A percentile compares a stretch with the other conserved stretches of the same genome.
Evolutionary conservation across 2,797 vertebrate species (phyloP).

Genomic region (Potorous gilbertii): DNA sequence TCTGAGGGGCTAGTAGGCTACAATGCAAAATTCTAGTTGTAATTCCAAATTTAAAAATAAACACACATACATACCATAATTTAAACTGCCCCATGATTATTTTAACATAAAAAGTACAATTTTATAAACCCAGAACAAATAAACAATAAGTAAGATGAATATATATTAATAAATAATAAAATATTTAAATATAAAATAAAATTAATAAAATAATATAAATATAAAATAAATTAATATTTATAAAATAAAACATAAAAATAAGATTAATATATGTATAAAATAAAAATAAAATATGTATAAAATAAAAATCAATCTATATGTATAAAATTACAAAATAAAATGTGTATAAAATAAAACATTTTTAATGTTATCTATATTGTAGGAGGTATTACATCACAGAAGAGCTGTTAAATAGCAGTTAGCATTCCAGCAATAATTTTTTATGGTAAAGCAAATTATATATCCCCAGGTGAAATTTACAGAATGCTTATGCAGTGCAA

Average conservation of each 20-base stretch:
- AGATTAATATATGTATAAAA: too few relatives aligned
- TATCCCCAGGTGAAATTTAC: background rate
- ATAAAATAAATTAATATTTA: too few relatives aligned
- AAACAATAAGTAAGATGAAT: background rate
- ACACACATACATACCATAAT: background rate
- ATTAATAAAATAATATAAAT: too few relatives aligned
- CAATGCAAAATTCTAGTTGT: background rate
- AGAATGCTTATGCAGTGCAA: background rate
- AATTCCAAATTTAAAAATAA: background rate
- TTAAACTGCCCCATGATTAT: background rate
- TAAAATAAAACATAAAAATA: too few relatives aligned
- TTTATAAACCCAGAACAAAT: background rate
- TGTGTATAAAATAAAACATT: too few relatives aligned
- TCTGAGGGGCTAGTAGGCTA: background rate
- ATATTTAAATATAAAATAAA: too few relatives aligned
- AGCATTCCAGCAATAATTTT: background rate
- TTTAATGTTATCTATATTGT: background rate
- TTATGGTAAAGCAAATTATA: background rate
- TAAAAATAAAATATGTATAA: too few relatives aligned
- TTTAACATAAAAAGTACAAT: background rate
- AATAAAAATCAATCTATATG: too few relatives aligned
- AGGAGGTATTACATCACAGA: background rate
- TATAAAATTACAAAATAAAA: too few relatives aligned
- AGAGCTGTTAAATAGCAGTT: background rate
- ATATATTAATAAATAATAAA: too few relatives aligned